Base-by-base conservation (phyloP, 2,888 invertebrate species). In the Brassicogethes aeneus region DNA sequence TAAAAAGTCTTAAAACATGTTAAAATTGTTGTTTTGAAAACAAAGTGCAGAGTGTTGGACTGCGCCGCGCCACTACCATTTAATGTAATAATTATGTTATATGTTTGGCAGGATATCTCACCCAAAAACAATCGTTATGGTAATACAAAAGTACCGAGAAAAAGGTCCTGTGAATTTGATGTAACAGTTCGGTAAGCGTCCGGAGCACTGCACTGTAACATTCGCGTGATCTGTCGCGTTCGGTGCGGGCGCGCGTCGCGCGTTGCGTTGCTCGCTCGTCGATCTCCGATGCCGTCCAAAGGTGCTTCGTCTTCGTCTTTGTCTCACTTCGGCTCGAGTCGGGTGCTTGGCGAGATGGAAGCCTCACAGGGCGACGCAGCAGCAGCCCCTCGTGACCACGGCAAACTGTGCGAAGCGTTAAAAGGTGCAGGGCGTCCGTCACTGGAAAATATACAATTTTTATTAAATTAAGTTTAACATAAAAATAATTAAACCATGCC, bases 371-470 rank as follows among this genome's bases (percentile, higher is more conserved):
- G 46, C 49, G 42, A 37, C 30, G 42, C 40, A 23, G 8, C 36
- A n/a, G n/a, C n/a, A n/a, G n/a, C 23, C 5, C 23, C 5, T 23
- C 23, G 23, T 40, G 37, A 16, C 52, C 59, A 64, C 59, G 57
- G 47, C 49, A 44, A 36, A 43, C 51, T 53, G 55, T 56, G 55
- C 62, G 62, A 61, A 55, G 64, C 62, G 64, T 66, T 66, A 65
- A 69, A 68, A 66, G 68, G 69, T 71, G 72, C 73, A 73, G 72
- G 70, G 71, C 74, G 70, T 74, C 74, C 74, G 73, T 74, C 72
- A 75, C 75, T 75, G 67, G 30, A 72, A 73, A 46, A 36, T n/a
- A n/a, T n/a, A n/a, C n/a, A n/a, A n/a, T n/a, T n/a, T n/a, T n/a
- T n/a, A n/a, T n/a, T n/a, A n/a, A n/a, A n/a, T n/a, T n/a, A n/a